These are phyloP conservation scores for Campylorhamphus procurvoides DNA, from an alignment of 2,113 vertebrate species.

Conservation along the genomic window DNA sequence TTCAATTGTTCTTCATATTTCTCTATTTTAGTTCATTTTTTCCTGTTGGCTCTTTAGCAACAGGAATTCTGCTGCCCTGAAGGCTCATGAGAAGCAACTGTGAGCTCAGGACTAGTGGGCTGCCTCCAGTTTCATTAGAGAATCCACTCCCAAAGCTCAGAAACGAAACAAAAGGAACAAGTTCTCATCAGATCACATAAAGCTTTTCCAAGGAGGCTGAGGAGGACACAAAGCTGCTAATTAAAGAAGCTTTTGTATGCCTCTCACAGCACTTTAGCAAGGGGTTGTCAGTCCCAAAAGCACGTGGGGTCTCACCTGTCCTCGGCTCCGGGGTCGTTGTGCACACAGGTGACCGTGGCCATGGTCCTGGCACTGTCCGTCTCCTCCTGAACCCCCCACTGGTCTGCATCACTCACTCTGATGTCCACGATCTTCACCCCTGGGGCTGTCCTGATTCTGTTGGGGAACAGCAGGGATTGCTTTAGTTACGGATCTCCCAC, in stretches of 20 bases:
- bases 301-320: conserved; percentile 75
- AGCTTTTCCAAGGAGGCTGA: not conserved
- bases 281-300: too few species aligned
- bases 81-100: not conserved
- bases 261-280: not conserved
- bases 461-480: not conserved
- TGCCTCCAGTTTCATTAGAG: not conserved
- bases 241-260: too few species aligned
- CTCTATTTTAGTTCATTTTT: not conserved
- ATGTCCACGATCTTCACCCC: conserved; percentile 86
- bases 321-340: conserved; percentile 73
- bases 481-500: not conserved
- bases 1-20: not conserved
- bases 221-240: not conserved
- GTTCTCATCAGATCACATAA: rapidly evolving
- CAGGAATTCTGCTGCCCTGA: not conserved
- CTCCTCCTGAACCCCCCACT: conserved; percentile 94
- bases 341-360: conserved; percentile 81
- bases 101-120: not conserved
- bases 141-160: not conserved
- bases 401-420: conserved; percentile 83
- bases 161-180: not conserved
- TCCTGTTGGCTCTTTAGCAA: not conserved
- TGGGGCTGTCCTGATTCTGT: conserved; percentile 87
- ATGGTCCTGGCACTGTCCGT: conserved; percentile 76